Evolutionary conservation across 2,113 vertebrate species (phyloP).

Genomic region (Balaeniceps rex): DNA sequence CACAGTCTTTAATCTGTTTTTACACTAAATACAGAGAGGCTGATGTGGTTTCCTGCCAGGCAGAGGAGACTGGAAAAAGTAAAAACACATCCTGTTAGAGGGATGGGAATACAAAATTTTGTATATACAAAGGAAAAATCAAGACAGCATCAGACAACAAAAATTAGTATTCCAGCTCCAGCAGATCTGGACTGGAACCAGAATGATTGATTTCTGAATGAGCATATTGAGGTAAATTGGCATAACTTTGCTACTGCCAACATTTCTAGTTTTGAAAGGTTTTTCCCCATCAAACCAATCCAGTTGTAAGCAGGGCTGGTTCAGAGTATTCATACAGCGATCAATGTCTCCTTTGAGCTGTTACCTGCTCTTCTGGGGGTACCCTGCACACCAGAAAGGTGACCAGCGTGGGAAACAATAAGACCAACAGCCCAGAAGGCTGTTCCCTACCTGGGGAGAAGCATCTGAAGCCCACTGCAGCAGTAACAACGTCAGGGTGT

Average conservation of each 20-base stretch:
- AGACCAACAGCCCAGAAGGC: neutral
- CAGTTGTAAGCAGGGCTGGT: neutral
- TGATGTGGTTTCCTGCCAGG: neutral
- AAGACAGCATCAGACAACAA: neutral
- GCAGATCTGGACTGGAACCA: neutral
- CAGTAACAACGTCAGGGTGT: neutral
- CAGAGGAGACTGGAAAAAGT: neutral
- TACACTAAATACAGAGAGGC: neutral
- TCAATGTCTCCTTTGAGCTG: neutral
- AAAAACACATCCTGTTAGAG: neutral
- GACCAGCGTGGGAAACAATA: rapidly evolving
- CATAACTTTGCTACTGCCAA: neutral
- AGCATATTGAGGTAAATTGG: neutral
- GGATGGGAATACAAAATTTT: neutral
- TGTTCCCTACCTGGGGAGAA: neutral
- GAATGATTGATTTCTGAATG: neutral
- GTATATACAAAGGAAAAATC: neutral
- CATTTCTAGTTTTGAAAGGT: neutral
- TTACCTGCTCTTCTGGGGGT: neutral
- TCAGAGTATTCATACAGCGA: neutral
- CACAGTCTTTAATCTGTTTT: neutral
- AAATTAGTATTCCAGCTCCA: neutral
- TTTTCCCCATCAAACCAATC: neutral
- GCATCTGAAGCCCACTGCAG: neutral
- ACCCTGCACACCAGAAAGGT: neutral